phyloP scores from a whole-genome alignment of 2,797 vertebrate genomes.

The Coracias cyanogaster region DNA sequence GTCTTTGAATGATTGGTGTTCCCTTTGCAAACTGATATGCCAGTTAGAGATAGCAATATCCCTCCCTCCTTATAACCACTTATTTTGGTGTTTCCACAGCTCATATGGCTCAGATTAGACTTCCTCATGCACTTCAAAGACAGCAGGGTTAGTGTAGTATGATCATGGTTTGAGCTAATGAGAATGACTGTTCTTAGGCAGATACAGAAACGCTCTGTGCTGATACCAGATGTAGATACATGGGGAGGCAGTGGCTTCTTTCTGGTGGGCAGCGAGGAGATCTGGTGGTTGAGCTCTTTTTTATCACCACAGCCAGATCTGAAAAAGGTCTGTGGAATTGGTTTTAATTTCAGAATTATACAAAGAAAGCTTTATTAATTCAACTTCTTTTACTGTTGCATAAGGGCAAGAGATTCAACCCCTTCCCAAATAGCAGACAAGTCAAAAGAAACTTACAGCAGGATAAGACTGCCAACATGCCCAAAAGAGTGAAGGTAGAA shows the following conservation, averaged over 20 bases:
- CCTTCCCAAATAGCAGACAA: background rate
- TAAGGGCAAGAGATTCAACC: background rate
- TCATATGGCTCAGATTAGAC: background rate
- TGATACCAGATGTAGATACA: background rate
- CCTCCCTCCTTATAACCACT: background rate
- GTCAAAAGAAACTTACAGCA: background rate
- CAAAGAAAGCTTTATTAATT: background rate
- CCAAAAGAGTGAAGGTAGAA: background rate
- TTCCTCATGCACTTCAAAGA: background rate
- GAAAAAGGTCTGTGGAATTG: background rate
- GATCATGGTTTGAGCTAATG: background rate
- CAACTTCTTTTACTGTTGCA: background rate
- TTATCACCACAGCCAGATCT: background rate
- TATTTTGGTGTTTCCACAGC: background rate
- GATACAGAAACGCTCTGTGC: background rate
- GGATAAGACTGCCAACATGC: fast-evolving
- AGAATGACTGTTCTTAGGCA: background rate
- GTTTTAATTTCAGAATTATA: background rate
- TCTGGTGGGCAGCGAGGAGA: background rate
- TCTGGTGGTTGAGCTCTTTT: background rate
- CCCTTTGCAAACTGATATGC: background rate
- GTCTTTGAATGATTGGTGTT: background rate
- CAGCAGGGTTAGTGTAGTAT: fast-evolving
- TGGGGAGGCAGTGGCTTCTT: background rate
- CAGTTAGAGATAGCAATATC: background rate